These are phyloP conservation scores for Pseudanteris insignis DNA, from an alignment of 2,888 invertebrate species.

Conservation along the genomic window DNA sequence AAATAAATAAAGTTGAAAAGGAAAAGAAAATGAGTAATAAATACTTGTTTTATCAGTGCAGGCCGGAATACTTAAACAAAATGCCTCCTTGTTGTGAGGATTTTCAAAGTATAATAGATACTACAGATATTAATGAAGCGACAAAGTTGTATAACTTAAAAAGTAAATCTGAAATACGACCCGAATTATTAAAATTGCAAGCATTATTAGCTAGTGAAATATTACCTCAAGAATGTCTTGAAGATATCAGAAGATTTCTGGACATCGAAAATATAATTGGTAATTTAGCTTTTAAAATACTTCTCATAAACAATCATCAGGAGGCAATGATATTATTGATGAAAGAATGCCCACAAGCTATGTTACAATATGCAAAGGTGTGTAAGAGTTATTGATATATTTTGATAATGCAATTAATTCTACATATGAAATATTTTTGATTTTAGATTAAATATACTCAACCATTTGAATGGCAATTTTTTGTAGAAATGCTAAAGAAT, in stretches of 20 bases:
- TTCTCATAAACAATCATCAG: constrained; percentile 68
- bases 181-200: constrained; percentile 66
- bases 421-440: constrained; percentile 1
- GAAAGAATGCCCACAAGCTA: constrained; percentile 71
- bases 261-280: constrained; percentile 69
- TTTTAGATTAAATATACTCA: constrained; percentile 60
- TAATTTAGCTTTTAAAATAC: constrained; percentile 69
- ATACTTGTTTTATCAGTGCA: constrained; percentile 66
- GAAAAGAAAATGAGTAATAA: constrained; percentile 54
- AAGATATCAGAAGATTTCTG: constrained; percentile 73
- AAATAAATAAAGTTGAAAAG: constrained; percentile 52
- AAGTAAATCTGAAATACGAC: constrained; percentile 46
- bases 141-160: constrained; percentile 45
- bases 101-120: constrained; percentile 50
- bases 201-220: constrained; percentile 71
- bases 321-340: constrained; percentile 69
- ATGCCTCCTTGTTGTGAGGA: constrained; percentile 67
- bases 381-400: constrained; percentile 5
- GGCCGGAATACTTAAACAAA: constrained; percentile 68
- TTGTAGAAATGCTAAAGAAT: constrained; percentile 58
- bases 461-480: constrained; percentile 63
- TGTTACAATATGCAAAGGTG: constrained; percentile 76
- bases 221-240: constrained; percentile 69
- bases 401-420: not conserved
- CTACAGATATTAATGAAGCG: constrained; percentile 49